Evolutionary conservation across 2,888 invertebrate genomes (phyloP).

Genomic region (Noctuana brunneofusca): DNA sequence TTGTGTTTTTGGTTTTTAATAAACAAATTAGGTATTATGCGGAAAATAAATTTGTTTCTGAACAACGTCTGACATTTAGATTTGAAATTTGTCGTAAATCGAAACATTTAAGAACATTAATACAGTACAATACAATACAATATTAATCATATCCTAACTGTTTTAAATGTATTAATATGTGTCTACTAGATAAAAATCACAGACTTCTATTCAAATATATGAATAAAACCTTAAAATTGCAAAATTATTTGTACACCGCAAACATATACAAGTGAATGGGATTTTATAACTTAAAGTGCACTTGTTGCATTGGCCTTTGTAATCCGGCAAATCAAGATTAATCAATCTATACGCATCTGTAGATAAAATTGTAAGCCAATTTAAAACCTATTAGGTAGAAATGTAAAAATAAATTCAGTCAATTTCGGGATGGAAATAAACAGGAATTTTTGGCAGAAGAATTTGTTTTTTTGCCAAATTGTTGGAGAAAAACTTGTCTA

Average conservation of each 20-base stretch:
- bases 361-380: not conserved
- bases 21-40: no score
- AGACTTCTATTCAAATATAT: no score
- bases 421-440: not conserved
- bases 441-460: not conserved
- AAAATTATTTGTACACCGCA: not conserved
- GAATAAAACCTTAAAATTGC: not conserved
- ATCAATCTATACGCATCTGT: not conserved
- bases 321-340: not conserved
- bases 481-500: not conserved
- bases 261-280: not conserved
- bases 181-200: no score
- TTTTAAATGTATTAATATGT: not conserved
- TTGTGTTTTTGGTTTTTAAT: no score
- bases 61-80: no score
- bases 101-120: no score
- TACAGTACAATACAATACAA: no score
- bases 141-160: not conserved
- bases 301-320: constrained; percentile 5
- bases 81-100: no score
- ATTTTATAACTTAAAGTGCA: constrained; percentile 8
- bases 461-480: not conserved
- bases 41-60: no score
- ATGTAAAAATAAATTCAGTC: not conserved
- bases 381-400: not conserved